Percentiles rank a stretch among this genome's conserved stretches.
Conservation (phyloP, 2,888 invertebrate species). For the Timandra comae region DNA sequence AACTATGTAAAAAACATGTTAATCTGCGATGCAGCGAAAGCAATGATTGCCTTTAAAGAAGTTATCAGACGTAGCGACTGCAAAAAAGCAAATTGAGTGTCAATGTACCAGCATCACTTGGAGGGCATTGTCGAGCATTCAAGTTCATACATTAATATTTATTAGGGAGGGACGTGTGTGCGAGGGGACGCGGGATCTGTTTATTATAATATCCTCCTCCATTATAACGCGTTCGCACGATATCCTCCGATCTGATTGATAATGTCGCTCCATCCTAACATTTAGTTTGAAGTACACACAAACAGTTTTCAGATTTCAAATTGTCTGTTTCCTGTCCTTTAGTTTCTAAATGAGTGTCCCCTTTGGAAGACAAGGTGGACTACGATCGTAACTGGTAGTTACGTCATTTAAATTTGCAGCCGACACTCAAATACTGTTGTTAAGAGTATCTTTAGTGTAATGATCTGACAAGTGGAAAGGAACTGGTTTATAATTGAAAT, state of each 20-base stretch:
- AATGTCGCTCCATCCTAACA: constrained; percentile 24
- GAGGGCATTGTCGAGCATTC: constrained; percentile 55
- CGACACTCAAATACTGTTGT: no score
- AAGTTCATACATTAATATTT: constrained; percentile 75
- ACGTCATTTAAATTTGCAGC: no score
- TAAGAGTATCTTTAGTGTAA: no score
- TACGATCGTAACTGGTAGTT: no score
- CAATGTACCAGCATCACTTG: constrained; percentile 72
- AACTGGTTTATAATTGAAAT: not conserved
- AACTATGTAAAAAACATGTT: not conserved
- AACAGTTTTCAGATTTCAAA: constrained; percentile 4
- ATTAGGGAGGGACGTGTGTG: constrained; percentile 56
- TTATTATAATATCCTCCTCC: constrained; percentile 74
- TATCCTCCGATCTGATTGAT: constrained; percentile 53
- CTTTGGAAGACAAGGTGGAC: no score
- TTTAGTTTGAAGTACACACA: constrained; percentile 6
- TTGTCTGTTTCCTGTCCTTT: constrained; percentile 9
- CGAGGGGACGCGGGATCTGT: constrained; percentile 67
- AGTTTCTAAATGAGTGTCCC: no score
- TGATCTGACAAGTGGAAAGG: not conserved
- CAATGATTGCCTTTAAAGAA: constrained; percentile 28
- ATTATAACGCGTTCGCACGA: constrained; percentile 75
- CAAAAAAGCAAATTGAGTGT: constrained; percentile 67
- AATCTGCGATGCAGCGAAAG: constrained; percentile 14
- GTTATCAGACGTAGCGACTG: constrained; percentile 31